A percentile compares a stretch with the other conserved stretches of the same genome.
Evolutionary conservation across 2,888 invertebrate species (phyloP).

Genomic region (Pandemis corylana): DNA sequence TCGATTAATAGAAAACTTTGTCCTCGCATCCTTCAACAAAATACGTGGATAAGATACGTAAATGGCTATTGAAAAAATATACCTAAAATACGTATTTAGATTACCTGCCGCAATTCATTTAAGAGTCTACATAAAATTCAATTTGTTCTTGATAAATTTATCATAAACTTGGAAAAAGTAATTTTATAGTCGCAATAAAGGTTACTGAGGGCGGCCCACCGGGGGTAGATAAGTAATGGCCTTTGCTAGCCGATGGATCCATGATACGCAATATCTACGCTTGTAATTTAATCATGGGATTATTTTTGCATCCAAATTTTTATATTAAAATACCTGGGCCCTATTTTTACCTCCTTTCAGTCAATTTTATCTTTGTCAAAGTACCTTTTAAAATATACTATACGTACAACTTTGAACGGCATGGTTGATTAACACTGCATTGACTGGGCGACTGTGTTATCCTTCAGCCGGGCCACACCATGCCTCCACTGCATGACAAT

Average conservation of each 20-base stretch:
- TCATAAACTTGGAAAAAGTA: slow-evolving; percentile 37
- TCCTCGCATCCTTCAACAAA: too few species aligned
- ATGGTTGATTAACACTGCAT: neutral
- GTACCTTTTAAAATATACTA: neutral
- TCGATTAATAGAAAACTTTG: neutral
- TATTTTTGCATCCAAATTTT: neutral
- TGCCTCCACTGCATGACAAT: slow-evolving; percentile 24
- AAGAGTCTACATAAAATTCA: slow-evolving; percentile 13
- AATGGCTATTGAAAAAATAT: neutral
- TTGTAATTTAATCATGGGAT: slow-evolving; percentile 14
- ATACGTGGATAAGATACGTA: neutral
- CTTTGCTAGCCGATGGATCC: slow-evolving; percentile 21
- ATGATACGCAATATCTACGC: slow-evolving; percentile 23
- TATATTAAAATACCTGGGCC: slow-evolving; percentile 2
- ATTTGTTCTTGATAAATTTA: slow-evolving; percentile 30
- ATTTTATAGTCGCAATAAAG: slow-evolving; percentile 37
- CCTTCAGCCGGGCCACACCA: neutral
- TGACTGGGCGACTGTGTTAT: slow-evolving; percentile 8
- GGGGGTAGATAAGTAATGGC: slow-evolving; percentile 25
- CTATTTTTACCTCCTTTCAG: neutral
- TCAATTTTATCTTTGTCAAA: neutral
- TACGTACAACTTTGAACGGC: neutral
- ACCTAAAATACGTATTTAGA: slow-evolving; percentile 1
- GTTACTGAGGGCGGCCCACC: slow-evolving; percentile 18
- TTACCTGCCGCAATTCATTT: slow-evolving; percentile 19